Evolutionary conservation across 2,888 invertebrate species (phyloP).

Genomic region (Eulithis prunata): DNA sequence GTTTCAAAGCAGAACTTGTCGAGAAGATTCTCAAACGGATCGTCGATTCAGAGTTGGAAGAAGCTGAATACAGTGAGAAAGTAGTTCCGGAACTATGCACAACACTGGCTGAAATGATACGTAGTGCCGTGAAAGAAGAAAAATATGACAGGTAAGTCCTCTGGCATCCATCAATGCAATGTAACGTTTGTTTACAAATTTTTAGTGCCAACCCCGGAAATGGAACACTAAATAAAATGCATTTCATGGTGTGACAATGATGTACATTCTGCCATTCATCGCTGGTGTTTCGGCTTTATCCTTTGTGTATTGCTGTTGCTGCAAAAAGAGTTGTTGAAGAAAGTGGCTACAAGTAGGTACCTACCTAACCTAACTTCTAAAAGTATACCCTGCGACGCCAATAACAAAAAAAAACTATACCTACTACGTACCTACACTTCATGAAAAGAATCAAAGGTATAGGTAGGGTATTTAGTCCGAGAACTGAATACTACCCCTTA

Average conservation of each 20-base stretch:
- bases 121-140: conserved; percentile 85
- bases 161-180: conserved; percentile 4
- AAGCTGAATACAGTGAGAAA: conserved; percentile 86
- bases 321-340: conserved; percentile 9
- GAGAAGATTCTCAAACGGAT: conserved; percentile 84
- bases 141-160: conserved; percentile 84
- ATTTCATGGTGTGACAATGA: conserved; percentile 40
- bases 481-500: too few relatives aligned
- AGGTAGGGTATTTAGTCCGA: too few relatives aligned
- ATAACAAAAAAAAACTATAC: too few relatives aligned
- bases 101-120: conserved; percentile 84
- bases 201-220: conserved; percentile 5
- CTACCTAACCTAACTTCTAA: neutral
- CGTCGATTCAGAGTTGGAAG: conserved; percentile 84
- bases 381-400: too few relatives aligned
- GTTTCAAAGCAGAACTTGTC: conserved; percentile 86
- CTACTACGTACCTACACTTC: too few relatives aligned
- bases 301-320: conserved; percentile 46
- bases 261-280: conserved; percentile 61
- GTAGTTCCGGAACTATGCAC: conserved; percentile 83
- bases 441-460: too few relatives aligned
- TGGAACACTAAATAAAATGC: conserved; percentile 8
- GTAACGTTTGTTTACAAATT: conserved; percentile 22
- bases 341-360: neutral
- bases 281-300: conserved; percentile 53